Evolutionary conservation across 1,140 invertebrate genomes (phyloP), one percentile per base, ranked within the genome.

Genomic region (Anastrepha obliqua): DNA sequence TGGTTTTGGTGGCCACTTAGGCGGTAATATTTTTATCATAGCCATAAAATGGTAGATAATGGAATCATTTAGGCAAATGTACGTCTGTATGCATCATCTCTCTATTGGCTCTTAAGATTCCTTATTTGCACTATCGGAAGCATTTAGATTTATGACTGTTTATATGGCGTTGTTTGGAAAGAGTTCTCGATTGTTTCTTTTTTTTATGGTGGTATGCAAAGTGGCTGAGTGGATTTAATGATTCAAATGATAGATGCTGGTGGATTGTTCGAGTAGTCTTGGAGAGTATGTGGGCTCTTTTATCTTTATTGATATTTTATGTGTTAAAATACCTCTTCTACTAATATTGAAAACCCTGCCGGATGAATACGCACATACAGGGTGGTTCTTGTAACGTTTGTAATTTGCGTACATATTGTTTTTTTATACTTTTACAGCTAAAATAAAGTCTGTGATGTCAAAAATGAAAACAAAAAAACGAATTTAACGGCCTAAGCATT

Each of bases 1-100:
- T n/a, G 60, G 51, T 55, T 55, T 55, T 74, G 44, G 44, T 42
- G 13, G 15, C 15, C 67, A 74, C 67, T 74, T 74, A 74, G 67
- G 42, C 67, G 39, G 5, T 74, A 74, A 74, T 74, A 74, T 74
- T 74, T 81, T 81, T 81, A 81, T 51, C 17, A 81, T 81, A 44
- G 29, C 20, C 74, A 55, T 81, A 81, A 81, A 81, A 55, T 55
- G 7, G 47, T 81, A 81, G 74, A 81, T 81, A 81, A 55, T 81
- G 74, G 47, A 81, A 58, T 81, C 74, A 55, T 29, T 47, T 74
- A 17, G 42, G 9, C 17, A 47, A 74, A 47, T 74, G 70, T 44
- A n/a, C 47, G 74, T 47, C 51, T 55, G 70, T 44, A n/a, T 74
- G 74, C 74, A 81, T 55, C 74, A 55, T 55, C 15, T 42, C 55